Evolutionary conservation across 2,113 vertebrate genomes (phyloP).

Genomic region (Trogon surrucura): DNA sequence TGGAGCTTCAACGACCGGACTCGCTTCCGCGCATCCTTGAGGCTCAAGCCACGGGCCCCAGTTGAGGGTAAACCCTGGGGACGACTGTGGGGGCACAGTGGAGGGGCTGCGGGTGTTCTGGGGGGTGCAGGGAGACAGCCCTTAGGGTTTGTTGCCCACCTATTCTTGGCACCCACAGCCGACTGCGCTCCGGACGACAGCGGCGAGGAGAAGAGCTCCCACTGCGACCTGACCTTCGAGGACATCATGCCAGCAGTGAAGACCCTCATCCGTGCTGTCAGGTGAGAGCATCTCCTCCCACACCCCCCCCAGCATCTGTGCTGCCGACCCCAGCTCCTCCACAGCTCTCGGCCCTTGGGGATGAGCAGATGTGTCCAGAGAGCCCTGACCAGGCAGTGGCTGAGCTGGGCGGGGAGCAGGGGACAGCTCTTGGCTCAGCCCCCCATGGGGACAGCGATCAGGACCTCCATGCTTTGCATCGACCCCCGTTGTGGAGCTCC

Average conservation of each 20-base stretch:
- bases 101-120: rapidly evolving
- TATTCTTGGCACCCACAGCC: constrained; percentile 21
- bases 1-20: constrained; percentile 99
- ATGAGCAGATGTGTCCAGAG: rapidly evolving
- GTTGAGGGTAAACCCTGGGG: constrained; percentile 78
- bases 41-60: constrained; percentile 85
- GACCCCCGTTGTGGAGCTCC: rapidly evolving
- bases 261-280: constrained; percentile 90
- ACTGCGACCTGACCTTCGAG: constrained; percentile 87
- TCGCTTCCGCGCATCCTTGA: constrained; percentile 91
- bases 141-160: rapidly evolving
- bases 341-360: background rate
- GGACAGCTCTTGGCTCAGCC: background rate
- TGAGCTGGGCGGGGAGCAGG: background rate
- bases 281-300: constrained; percentile 74
- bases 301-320: rapidly evolving
- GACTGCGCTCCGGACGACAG: constrained; percentile 87
- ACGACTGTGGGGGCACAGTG: rapidly evolving
- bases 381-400: rapidly evolving
- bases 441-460: background rate
- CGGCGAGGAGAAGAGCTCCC: constrained; percentile 87
- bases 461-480: background rate
- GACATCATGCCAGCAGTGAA: constrained; percentile 94
- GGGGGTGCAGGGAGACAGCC: too few species aligned
- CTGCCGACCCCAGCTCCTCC: background rate